phyloP scores from a whole-genome alignment of 2,113 vertebrate genomes.

The Pachyramphus minor region DNA sequence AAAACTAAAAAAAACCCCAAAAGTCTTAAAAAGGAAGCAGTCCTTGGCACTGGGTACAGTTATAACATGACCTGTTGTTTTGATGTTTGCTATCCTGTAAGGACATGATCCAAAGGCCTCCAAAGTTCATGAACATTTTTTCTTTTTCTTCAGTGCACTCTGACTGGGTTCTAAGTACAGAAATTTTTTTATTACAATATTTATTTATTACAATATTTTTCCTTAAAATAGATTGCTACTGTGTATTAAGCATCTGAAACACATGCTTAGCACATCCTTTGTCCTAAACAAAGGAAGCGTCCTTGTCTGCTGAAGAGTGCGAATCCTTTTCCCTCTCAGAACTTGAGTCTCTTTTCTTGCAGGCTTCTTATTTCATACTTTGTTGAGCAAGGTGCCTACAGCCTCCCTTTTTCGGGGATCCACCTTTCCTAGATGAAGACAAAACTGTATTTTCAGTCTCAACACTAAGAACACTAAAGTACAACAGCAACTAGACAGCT shows the following conservation, averaged over 20 bases:
- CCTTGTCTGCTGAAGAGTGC: background rate
- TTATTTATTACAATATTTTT: background rate
- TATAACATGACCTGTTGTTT: background rate
- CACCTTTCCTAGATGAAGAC: background rate
- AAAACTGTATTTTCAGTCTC: background rate
- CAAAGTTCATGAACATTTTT: background rate
- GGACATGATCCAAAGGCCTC: background rate
- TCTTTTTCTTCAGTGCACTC: background rate
- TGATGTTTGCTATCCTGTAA: background rate
- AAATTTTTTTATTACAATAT: too few relatives aligned
- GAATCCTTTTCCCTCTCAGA: background rate
- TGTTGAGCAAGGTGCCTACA: background rate
- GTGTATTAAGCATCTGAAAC: background rate
- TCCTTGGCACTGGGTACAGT: background rate
- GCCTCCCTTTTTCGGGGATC: background rate
- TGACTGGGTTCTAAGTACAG: background rate
- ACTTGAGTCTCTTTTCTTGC: background rate
- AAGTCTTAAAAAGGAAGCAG: background rate
- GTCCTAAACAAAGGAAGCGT: background rate
- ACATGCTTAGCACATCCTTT: background rate
- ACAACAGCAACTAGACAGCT: background rate
- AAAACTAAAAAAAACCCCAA: background rate
- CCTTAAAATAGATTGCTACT: background rate
- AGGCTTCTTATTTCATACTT: background rate
- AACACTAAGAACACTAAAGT: background rate